phyloP scores from a whole-genome alignment of 2,888 invertebrate species.

The Eubasilissa splendida region DNA sequence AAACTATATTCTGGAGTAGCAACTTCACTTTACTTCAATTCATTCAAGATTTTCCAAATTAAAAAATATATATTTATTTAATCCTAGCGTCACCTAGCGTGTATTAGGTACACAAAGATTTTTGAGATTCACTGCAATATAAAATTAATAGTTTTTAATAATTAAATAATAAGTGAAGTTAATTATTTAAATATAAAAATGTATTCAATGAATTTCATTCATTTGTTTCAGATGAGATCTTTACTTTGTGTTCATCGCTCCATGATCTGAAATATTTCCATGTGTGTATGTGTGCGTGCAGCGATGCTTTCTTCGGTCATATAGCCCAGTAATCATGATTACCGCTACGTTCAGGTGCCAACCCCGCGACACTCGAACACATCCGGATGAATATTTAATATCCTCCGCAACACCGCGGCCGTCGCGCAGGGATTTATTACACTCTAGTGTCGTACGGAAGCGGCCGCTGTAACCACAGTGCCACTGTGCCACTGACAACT shows the following conservation, averaged over 20 bases:
- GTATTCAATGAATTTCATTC: no score
- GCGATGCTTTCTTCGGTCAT: neutral
- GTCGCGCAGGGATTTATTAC: slow-evolving; percentile 10
- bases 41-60: no score
- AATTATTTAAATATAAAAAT: no score
- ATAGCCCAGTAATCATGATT: neutral
- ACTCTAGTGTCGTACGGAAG: neutral
- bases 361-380: neutral
- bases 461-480: neutral
- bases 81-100: no score
- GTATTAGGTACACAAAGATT: no score
- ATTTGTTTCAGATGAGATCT: no score
- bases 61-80: no score
- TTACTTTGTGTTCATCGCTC: neutral
- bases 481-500: neutral
- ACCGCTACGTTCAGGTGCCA: neutral
- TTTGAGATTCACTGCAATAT: no score
- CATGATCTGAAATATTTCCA: neutral
- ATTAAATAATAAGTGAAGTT: no score
- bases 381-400: slow-evolving; percentile 11
- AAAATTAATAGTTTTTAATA: no score
- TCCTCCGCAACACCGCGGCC: neutral
- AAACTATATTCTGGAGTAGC: no score
- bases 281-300: neutral
- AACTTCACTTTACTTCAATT: no score